Conservation (phyloP, 1,140 invertebrate species). For the Drosophila triauraria region DNA sequence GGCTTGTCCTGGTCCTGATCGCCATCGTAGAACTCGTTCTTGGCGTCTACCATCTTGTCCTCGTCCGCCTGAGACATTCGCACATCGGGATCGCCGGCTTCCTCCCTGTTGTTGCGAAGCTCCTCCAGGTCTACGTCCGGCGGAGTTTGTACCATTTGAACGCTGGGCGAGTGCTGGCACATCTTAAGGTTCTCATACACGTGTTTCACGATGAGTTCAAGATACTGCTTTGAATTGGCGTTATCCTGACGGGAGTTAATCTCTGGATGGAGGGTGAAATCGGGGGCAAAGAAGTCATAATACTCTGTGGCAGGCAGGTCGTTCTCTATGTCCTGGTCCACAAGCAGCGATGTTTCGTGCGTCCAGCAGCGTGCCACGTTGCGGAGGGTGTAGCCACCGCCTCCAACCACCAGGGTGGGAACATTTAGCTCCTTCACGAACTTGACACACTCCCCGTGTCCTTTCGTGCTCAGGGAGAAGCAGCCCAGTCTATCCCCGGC, state of each 20-base stretch:
- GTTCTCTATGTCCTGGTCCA: slow-evolving; percentile 96
- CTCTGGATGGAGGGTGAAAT: slow-evolving; percentile 97
- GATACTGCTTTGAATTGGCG: slow-evolving; percentile 96
- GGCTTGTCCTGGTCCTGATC: slow-evolving; percentile 92
- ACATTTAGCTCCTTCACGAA: slow-evolving; percentile 98
- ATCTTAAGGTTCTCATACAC: slow-evolving; percentile 95
- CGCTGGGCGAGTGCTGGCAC: slow-evolving; percentile 94
- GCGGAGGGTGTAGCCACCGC: slow-evolving; percentile 93
- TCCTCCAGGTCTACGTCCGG: slow-evolving; percentile 89
- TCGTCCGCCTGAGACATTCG: slow-evolving; percentile 92
- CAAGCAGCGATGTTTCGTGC: slow-evolving; percentile 97
- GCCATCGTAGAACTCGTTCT: slow-evolving; percentile 97
- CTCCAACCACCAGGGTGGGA: slow-evolving; percentile 97
- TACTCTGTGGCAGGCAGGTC: slow-evolving; percentile 97
- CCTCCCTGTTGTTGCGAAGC: slow-evolving; percentile 88
- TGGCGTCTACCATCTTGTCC: slow-evolving; percentile 93
- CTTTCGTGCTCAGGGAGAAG: slow-evolving; percentile 87
- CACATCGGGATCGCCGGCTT: slow-evolving; percentile 93
- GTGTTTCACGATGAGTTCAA: slow-evolving; percentile 94
- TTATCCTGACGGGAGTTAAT: slow-evolving; percentile 93
- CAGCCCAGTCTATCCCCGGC: slow-evolving; percentile 94
- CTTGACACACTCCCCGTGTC: slow-evolving; percentile 98
- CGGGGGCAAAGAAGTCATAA: slow-evolving; percentile 97
- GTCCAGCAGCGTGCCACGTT: slow-evolving; percentile 99
- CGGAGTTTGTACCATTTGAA: slow-evolving; percentile 97